Evolutionary conservation across 1,140 invertebrate species (phyloP), one percentile per base, ranked within the genome.

Genomic region (Pogonomyrmex barbatus): DNA sequence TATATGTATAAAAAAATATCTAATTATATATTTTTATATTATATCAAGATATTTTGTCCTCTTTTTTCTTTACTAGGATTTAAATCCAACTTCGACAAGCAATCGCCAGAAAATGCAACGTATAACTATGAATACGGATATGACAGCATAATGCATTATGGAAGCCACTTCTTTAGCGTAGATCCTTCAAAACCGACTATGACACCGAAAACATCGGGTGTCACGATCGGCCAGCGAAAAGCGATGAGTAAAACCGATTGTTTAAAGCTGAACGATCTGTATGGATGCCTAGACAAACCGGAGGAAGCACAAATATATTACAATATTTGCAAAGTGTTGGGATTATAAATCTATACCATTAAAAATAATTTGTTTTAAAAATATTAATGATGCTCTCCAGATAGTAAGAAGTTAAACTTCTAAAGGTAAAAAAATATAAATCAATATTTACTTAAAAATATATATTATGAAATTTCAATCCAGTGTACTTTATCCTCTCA

Each of bases 101-200:
- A 77, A 77, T 77, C 75, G 8, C 56, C 56, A 14, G 56, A 77
- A 14, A 77, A 77, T 1, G 56, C 24, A 4, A 77, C 75, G 2
- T 77, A 77, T 4, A 77, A 9, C 4, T 77, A 77, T 2, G 75
- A 77, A 1, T 77, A 62, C 8, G 75, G 75, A 63, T 77, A 77
- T 0, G 30, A 77, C 30, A 77, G 75, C 17, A 63, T 77, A 62
- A 77, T 77, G 75, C 75, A 77, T 62, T 77, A 77, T 14, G 75
- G 75, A 45, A 77, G 58, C 9, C 17, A 77, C 10, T 77, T 77
- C 58, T 77, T 77, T 24, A 77, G 75, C 0, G 6, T 6, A 36
- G 42, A 77, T 36, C 42, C 56, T 33, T 63, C 24, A 14, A 77
- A 77, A 77, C 75, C 39, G 14, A 77, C 75, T 33, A 1, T 63